Base-by-base conservation (phyloP, 1,140 invertebrate species). In the Polypedilum vanderplanki region DNA sequence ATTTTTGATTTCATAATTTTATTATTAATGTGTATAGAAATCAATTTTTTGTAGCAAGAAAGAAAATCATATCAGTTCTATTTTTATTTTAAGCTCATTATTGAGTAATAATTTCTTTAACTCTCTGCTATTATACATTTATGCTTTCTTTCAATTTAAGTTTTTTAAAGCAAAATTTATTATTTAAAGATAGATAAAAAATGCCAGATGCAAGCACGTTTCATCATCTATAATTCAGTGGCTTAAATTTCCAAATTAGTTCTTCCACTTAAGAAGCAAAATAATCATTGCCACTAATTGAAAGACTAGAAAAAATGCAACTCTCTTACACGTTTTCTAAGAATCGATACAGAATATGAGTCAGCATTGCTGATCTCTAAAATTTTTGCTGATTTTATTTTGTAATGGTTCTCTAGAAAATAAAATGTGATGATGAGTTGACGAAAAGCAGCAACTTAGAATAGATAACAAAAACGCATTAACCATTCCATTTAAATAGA, bases 231-330 rank as follows among this genome's bases (percentile, higher is more conserved):
- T n/a, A 15, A 3, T 33, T 57, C 10, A 57, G 12, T 57, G n/a
- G 12, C 3, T 12, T 46, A 15, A 57, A 57, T 57, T 57, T 57
- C 46, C 46, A 57, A 57, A 57, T 57, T 15, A 57, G 46, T 3
- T 57, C 46, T 57, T 57, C 46, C 46, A 15, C 12, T 57, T 57
- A 33, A 33, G 24, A 33, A 33, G 24, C 46, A 57, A 57, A 57
- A n/a, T 57, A 57, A 57, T 57, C 12, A 57, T 57, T 57, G 46
- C 46, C 46, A 57, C 46, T 57, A 57, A 57, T 57, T 57, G 46
- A n/a, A 57, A 15, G n/a, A 57, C 2, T 12, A 57, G n/a, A 57
- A 57, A 57, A 57, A 57, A 57, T 57, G 46, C n/a, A 57, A 57
- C n/a, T 57, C 12, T 57, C 41, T 46, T 4, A 12, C n/a, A n/a